phyloP scores from a whole-genome alignment of 2,797 vertebrate genomes.

The Sphenopsis melanotis region DNA sequence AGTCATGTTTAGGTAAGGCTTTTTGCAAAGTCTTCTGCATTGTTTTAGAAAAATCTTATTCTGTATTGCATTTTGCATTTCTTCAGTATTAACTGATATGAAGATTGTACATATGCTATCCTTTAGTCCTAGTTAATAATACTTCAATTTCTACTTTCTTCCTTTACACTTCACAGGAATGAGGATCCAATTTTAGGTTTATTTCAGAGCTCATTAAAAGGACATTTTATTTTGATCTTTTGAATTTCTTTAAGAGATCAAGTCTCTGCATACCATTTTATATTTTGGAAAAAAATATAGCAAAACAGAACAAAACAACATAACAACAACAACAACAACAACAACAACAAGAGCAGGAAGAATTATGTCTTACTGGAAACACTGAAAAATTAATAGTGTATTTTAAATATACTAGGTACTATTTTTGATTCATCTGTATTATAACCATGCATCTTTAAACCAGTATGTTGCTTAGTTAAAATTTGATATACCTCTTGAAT shows the following conservation, averaged over 20 bases:
- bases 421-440: background rate
- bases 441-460: background rate
- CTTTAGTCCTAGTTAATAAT: background rate
- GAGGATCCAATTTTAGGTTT: background rate
- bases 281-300: background rate
- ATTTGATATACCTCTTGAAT: background rate
- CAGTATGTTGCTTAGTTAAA: background rate
- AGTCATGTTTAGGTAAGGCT: background rate
- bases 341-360: too few relatives aligned
- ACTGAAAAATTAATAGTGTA: background rate
- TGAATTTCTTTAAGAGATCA: background rate
- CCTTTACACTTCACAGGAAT: background rate
- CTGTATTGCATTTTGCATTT: background rate
- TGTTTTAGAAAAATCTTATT: background rate
- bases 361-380: background rate
- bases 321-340: background rate
- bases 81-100: background rate
- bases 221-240: background rate
- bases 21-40: background rate
- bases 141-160: background rate
- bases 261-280: background rate
- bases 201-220: background rate
- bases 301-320: background rate
- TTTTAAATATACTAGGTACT: background rate
- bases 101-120: background rate